Evolutionary conservation across 1,140 invertebrate genomes (phyloP), one percentile per base, ranked within the genome.

Genomic region (Drosophila varians): DNA sequence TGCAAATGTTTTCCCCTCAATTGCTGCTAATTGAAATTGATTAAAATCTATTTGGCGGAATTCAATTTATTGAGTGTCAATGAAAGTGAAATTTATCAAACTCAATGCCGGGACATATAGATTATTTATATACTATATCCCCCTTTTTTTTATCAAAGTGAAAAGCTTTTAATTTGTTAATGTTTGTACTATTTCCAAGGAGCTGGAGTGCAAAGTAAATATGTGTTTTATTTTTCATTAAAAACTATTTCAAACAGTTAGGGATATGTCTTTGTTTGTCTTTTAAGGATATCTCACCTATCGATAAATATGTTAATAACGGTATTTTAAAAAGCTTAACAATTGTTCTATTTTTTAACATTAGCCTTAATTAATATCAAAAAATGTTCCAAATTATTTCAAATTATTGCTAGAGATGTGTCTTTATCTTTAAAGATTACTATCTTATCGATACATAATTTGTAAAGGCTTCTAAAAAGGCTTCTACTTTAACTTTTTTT

Each of bases 11-110:
- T 34, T 36, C 21, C 23, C 9, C 9, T 12, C 51, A 74, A 74
- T 74, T 74, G 69, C 55, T 14, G 4, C 43, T 51, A 51, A 74
- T 74, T 74, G 51, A 73, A 51, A 66, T 74, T 74, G 70, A 74
- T 74, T 74, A 65, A 46, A 46, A 26, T 64, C 71, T 45, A 74
- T 74, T 74, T 66, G 25, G 38, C 43, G n/a, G 40, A 52, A 43
- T 62, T 34, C 11, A 48, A 56, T 46, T 73, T 48, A n/a, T 55
- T 64, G 43, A 19, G 51, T 57, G 62, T 43, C 49, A 51, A 55
- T 47, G 16, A 47, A 74, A 73, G 62, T 65, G 38, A 65, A 65
- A 65, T 65, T 74, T n/a, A 43, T 65, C 60, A 21, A 38, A 60
- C 23, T 55, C 23, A 38, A 25, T 36, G 3, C 26, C 3, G 25